Evolutionary conservation across 2,888 invertebrate genomes (phyloP).

Genomic region (Schrankia costaestrigalis): DNA sequence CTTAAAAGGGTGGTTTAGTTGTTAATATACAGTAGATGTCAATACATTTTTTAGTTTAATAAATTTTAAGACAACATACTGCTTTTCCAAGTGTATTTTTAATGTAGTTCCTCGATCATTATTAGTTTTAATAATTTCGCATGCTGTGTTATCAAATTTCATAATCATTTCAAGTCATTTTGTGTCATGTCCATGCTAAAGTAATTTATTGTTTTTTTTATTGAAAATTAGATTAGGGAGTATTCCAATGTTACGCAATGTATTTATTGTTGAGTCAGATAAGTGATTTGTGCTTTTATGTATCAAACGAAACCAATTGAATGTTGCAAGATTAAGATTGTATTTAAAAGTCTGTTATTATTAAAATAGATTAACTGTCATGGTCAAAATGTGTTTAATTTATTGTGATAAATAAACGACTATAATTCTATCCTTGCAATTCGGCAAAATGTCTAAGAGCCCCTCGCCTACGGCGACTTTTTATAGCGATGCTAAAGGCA

Average conservation of each 20-base stretch:
- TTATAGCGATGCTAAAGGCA: no score
- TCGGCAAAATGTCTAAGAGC: no score
- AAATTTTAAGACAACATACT: slow-evolving; percentile 20
- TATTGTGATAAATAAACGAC: no score
- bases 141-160: slow-evolving; percentile 49
- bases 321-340: slow-evolving; percentile 68
- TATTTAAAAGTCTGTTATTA: slow-evolving; percentile 78
- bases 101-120: slow-evolving; percentile 53
- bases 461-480: no score
- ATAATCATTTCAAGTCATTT: slow-evolving; percentile 56
- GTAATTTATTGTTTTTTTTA: slow-evolving; percentile 54
- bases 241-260: slow-evolving; percentile 67
- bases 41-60: slow-evolving; percentile 22
- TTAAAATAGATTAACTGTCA: slow-evolving; percentile 63
- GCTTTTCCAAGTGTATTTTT: slow-evolving; percentile 29
- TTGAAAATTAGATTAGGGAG: slow-evolving; percentile 52
- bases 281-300: slow-evolving; percentile 60
- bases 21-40: slow-evolving; percentile 15
- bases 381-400: slow-evolving; percentile 43
- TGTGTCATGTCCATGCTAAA: slow-evolving; percentile 59
- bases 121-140: slow-evolving; percentile 42
- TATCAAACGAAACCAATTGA: slow-evolving; percentile 58
- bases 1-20: slow-evolving; percentile 23
- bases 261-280: slow-evolving; percentile 68
- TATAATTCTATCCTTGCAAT: no score